These are phyloP conservation scores for Pyrrhia umbra DNA, from an alignment of 2,888 invertebrate genomes.

Conservation along the genomic window DNA sequence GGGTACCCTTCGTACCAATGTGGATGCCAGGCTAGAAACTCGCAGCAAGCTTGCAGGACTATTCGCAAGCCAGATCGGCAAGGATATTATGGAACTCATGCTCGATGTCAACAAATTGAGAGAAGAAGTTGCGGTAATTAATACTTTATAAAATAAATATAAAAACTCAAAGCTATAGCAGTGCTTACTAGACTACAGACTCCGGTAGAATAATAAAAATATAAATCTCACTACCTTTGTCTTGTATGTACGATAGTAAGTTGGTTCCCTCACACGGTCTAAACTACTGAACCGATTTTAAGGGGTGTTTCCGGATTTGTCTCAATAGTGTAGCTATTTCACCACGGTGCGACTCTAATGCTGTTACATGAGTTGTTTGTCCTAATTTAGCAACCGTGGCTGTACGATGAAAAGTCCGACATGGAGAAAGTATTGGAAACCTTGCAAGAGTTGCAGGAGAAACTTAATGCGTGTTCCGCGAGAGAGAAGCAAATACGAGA, in stretches of 20 bases:
- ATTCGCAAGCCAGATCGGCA: constrained; percentile 93
- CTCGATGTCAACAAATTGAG: constrained; percentile 93
- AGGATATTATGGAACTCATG: constrained; percentile 94
- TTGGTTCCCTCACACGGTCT: too few relatives aligned
- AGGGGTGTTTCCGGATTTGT: too few relatives aligned
- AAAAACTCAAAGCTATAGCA: too few relatives aligned
- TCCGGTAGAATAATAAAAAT: too few relatives aligned
- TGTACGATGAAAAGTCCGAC: constrained; percentile 93
- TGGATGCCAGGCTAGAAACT: constrained; percentile 93
- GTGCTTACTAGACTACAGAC: too few relatives aligned
- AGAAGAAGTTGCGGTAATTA: constrained; percentile 92
- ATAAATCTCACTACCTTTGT: too few relatives aligned
- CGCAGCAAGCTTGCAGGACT: constrained; percentile 92
- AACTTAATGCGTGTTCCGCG: constrained; percentile 91
- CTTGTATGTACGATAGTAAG: too few relatives aligned
- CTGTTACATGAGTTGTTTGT: constrained; percentile 10
- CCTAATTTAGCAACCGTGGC: constrained; percentile 92
- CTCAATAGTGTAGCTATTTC: background rate
- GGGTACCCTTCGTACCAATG: constrained; percentile 91
- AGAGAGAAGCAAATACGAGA: constrained; percentile 93
- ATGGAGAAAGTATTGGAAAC: constrained; percentile 91
- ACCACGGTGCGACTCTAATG: background rate
- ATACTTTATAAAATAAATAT: background rate
- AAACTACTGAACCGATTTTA: too few relatives aligned
- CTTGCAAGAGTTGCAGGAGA: constrained; percentile 91